These are phyloP conservation scores for Lepidocyrtoides sp. DNA, from an alignment of 2,888 invertebrate species.

Conservation along the genomic window DNA sequence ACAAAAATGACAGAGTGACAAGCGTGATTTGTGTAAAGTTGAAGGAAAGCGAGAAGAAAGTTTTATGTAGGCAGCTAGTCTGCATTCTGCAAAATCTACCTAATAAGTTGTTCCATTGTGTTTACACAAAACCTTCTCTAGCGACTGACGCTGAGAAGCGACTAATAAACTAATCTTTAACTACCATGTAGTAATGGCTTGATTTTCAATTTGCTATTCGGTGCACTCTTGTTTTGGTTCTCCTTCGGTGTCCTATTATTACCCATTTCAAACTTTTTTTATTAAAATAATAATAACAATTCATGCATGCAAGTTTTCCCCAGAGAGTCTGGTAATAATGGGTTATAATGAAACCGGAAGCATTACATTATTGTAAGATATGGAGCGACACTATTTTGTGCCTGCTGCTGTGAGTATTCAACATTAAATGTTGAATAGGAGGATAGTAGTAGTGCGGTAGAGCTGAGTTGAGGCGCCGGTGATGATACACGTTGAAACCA, in stretches of 20 bases:
- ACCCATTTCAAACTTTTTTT: slow-evolving; percentile 9
- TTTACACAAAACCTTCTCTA: not conserved
- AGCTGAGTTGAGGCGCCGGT: slow-evolving; percentile 29
- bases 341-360: slow-evolving; percentile 35
- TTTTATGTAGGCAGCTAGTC: not conserved
- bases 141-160: not conserved
- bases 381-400: not conserved
- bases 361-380: not conserved
- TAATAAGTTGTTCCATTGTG: not conserved
- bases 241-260: not conserved
- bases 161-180: too few species aligned
- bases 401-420: not conserved
- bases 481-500: slow-evolving; percentile 54
- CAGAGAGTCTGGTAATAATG: slow-evolving; percentile 29
- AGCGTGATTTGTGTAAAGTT: slow-evolving; percentile 25
- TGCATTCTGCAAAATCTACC: not conserved
- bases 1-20: slow-evolving; percentile 42
- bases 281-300: slow-evolving; percentile 7
- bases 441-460: not conserved
- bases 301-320: slow-evolving; percentile 40
- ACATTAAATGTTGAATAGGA: not conserved
- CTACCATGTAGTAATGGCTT: not conserved
- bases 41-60: not conserved
- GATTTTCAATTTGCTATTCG: not conserved
- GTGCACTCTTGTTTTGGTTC: not conserved